Base-by-base conservation (phyloP, 2,888 invertebrate species). In the Odontocerum albicorne region DNA sequence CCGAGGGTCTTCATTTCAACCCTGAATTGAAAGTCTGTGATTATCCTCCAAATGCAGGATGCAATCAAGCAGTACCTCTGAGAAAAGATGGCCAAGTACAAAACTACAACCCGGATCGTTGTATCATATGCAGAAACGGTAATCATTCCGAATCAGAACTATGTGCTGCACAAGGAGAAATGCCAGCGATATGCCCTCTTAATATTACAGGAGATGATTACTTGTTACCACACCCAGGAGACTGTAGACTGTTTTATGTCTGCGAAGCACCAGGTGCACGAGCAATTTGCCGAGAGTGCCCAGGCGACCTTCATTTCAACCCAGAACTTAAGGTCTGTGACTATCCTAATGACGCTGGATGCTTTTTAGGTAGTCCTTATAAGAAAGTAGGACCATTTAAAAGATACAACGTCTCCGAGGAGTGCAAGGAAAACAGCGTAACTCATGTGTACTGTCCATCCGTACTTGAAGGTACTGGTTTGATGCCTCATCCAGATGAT, bases 241-340 rank as follows among this genome's bases (percentile, higher is more conserved):
- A 69, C 64, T 68, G 68, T 60, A 40, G 58, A 36, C 63, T 68
- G 35, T 70, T 68, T 63, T 68, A 65, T 57, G 66, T 67, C 60
- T 69, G 70, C 61, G 56, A 65, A 33, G 20, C 22, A 10, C 22
- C 42, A 8, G 43, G 19, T 2, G 22, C 19, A 21, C 49, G 53
- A 12, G 64, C 69, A 19, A 35, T 65, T 3, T 68, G 69, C 63
- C 65, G 66, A 47, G 62, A 62, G 42, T 68, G 69, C 53, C 67
- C 68, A 16, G 62, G 62, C 22, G 60, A 61, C 20, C 63, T 68
- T 40, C 64, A 66, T 62, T 68, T 68, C 63, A 66, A 63, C 63
- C 65, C 67, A 3, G 20, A 4, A 10, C 54, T 61, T 45, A 65
- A 60, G 31, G 66, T 68, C 33, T 68, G 68, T 59, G 68, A 67